These are phyloP conservation scores for Tenebrio molitor DNA, from an alignment of 1,140 invertebrate species.

Conservation along the genomic window DNA sequence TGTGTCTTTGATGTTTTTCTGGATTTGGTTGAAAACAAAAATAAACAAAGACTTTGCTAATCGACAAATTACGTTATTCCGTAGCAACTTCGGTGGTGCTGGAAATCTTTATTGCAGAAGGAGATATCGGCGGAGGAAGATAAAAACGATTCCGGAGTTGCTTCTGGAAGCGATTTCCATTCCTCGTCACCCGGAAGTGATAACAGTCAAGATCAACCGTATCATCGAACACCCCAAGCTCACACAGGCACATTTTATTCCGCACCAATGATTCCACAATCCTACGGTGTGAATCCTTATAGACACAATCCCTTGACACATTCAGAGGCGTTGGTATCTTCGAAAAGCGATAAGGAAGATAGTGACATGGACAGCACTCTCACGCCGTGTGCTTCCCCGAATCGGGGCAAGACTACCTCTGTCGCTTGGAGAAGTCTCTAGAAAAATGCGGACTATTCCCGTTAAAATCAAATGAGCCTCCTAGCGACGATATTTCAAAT, in stretches of 20 bases:
- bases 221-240: slow-evolving; percentile 13
- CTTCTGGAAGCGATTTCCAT: slow-evolving; percentile 61
- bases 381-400: slow-evolving; percentile 44
- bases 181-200: slow-evolving; percentile 63
- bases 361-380: slow-evolving; percentile 44
- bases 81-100: no score
- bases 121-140: slow-evolving; percentile 64
- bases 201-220: slow-evolving; percentile 53
- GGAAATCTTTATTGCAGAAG: slow-evolving; percentile 64
- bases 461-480: slow-evolving; percentile 45
- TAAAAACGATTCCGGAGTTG: slow-evolving; percentile 63
- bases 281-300: background rate
- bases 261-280: slow-evolving; percentile 31
- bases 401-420: slow-evolving; percentile 47
- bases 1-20: slow-evolving; percentile 96
- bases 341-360: slow-evolving; percentile 46
- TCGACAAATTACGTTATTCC: slow-evolving; percentile 52
- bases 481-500: slow-evolving; percentile 37
- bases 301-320: slow-evolving; percentile 65
- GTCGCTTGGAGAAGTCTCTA: slow-evolving; percentile 54
- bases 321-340: slow-evolving; percentile 61
- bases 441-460: slow-evolving; percentile 55
- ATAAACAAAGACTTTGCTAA: slow-evolving; percentile 53
- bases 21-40: slow-evolving; percentile 73
- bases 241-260: slow-evolving; percentile 44